Evolutionary conservation across 2,888 invertebrate genomes (phyloP).

Genomic region (Athalia cordata): DNA sequence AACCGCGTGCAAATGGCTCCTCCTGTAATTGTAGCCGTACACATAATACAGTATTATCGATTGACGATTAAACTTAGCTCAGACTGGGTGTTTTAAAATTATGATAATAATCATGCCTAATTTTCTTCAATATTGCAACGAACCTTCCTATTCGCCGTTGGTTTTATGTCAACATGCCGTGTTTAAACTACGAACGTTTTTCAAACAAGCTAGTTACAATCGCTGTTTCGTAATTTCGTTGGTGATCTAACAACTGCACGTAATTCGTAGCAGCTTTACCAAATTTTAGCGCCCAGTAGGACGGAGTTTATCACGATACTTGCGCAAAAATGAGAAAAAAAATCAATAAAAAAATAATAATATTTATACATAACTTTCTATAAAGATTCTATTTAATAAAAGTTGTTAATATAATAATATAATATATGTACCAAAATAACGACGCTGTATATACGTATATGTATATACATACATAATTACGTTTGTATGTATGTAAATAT

Average conservation of each 20-base stretch:
- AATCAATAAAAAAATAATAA: slow-evolving; percentile 61
- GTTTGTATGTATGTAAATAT: slow-evolving; percentile 30
- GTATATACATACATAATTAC: slow-evolving; percentile 54
- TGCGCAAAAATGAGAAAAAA: slow-evolving; percentile 22
- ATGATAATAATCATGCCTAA: neutral
- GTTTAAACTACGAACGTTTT: neutral
- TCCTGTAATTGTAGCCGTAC: slow-evolving; percentile 18
- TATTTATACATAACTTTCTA: slow-evolving; percentile 69
- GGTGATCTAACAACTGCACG: neutral
- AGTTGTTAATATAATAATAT: slow-evolving; percentile 62
- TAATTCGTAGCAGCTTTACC: neutral
- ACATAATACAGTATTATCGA: slow-evolving; percentile 41
- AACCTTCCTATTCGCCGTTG: neutral
- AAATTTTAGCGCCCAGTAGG: neutral
- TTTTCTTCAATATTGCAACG: neutral
- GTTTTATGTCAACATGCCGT: neutral
- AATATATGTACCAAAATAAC: slow-evolving; percentile 55
- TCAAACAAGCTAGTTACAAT: neutral
- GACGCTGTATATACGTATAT: slow-evolving; percentile 60
- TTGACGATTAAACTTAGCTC: slow-evolving; percentile 7
- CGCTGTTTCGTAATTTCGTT: neutral
- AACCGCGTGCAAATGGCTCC: neutral
- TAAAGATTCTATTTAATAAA: slow-evolving; percentile 68
- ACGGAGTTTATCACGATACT: slow-evolving; percentile 4
- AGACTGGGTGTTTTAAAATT: slow-evolving; percentile 22